phyloP scores from a whole-genome alignment of 2,888 invertebrate genomes.

The Brenthis daphne region DNA sequence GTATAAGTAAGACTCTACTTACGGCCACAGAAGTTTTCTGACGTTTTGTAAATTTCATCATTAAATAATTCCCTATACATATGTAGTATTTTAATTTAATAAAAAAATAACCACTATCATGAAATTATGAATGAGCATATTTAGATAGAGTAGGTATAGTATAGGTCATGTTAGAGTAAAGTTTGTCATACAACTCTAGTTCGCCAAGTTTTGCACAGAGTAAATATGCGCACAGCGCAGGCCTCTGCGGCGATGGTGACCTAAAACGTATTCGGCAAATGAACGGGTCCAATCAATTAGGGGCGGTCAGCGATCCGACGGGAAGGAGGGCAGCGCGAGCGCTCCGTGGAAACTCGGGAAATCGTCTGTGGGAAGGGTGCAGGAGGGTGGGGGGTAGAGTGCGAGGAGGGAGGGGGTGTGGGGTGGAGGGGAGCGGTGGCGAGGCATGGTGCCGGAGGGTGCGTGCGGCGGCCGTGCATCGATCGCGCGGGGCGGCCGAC shows the following conservation, averaged over 20 bases:
- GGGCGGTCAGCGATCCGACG: constrained; percentile 80
- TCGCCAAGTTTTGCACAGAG: constrained; percentile 34
- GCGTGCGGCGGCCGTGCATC: constrained; percentile 74
- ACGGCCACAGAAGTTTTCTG: too few relatives aligned
- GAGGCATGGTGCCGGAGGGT: constrained; percentile 66
- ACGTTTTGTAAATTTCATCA: too few relatives aligned
- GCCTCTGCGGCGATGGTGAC: constrained; percentile 75
- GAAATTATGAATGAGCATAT: neutral
- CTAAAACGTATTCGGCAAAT: constrained; percentile 78
- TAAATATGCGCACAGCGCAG: constrained; percentile 50
- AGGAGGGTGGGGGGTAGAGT: constrained; percentile 51
- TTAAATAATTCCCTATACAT: too few relatives aligned
- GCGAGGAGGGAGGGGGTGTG: constrained; percentile 42
- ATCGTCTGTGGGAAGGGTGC: constrained; percentile 62
- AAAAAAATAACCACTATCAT: neutral
- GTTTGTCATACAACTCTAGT: constrained; percentile 20
- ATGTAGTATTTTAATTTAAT: too few relatives aligned
- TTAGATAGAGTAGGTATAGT: neutral
- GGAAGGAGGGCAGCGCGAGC: constrained; percentile 82
- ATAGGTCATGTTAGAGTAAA: constrained; percentile 11
- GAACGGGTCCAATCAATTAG: constrained; percentile 79
- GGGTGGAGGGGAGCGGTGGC: constrained; percentile 53
- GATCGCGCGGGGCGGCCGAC: constrained; percentile 50
- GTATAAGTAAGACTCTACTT: too few relatives aligned
- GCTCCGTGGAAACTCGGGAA: constrained; percentile 81